These are phyloP conservation scores for Gambelia wislizenii DNA, from an alignment of 2,797 vertebrate genomes.

Conservation along the genomic window DNA sequence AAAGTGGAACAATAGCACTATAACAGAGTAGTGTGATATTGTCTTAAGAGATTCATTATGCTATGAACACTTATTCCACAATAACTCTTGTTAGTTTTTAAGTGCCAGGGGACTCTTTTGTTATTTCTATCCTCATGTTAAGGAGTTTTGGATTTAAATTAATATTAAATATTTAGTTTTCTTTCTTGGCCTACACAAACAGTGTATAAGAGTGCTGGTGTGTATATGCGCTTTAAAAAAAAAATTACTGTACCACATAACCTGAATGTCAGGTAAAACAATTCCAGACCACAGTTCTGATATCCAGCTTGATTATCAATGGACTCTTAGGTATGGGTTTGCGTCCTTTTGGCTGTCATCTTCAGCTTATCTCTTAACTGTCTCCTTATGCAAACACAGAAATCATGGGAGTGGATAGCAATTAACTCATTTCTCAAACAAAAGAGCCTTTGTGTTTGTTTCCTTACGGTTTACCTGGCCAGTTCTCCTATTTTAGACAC, in stretches of 20 bases:
- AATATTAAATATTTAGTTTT: neutral
- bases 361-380: constrained; percentile 58
- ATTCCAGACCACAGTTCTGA: constrained; percentile 33
- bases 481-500: constrained; percentile 71
- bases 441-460: constrained; percentile 66
- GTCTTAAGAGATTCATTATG: neutral
- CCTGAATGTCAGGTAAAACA: neutral
- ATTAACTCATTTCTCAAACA: constrained; percentile 59
- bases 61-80: neutral
- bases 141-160: neutral
- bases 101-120: neutral
- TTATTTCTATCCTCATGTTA: neutral
- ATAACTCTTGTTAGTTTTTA: neutral
- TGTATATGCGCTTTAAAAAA: neutral
- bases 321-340: constrained; percentile 42
- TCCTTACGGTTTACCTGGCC: constrained; percentile 63
- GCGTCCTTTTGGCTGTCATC: constrained; percentile 56
- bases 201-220: constrained; percentile 30
- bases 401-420: constrained; percentile 62
- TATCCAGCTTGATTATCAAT: constrained; percentile 55
- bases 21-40: too few species aligned
- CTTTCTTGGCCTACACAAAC: constrained; percentile 33
- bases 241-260: constrained; percentile 8
- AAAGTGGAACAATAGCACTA: too few species aligned
- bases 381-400: constrained; percentile 58